Evolutionary conservation across 2,113 vertebrate species (phyloP), one percentile per base, ranked within the genome.

Genomic region (Pelvicachromis taeniatus): DNA sequence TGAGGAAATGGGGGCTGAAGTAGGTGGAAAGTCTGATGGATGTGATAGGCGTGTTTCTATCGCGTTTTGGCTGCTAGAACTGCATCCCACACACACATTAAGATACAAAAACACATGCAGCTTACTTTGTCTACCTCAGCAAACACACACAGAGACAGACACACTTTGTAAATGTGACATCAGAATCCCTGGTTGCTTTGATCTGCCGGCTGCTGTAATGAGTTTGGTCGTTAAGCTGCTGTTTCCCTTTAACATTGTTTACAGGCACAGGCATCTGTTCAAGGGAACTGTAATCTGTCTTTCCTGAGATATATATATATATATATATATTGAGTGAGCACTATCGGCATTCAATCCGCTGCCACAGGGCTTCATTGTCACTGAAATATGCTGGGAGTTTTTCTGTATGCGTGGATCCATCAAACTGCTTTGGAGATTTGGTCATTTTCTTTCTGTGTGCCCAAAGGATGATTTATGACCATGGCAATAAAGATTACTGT

Each of bases 171-270:
- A 80, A 87, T 68, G 90, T 29, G 23, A 81, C 81, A 79, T 83
- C 52, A 58, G 45, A 89, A 77, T 87, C 89, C 83, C 86, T 33
- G 53, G 81, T 70, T 77, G 81, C 89, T 89, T 87, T 92, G 84
- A 94, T 92, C 81, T 80, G 68, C 81, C 38, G 65, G 59, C 83
- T 93, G 88, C 88, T 83, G 85, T 94, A 94, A 95, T 95, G 92
- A 94, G 85, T 95, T 92, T 87, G 85, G 91, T 92, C 77, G 78
- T 93, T 94, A 93, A 94, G 91, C 92, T 91, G 81, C 89, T 87
- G 89, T 94, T 94, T 95, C 58, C 73, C 88, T 94, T 92, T 87
- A 91, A 92, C 89, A 86, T 94, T 94, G 93, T 94, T 94, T 94
- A 92, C 91, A 86, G 86, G 89, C 80, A 19, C 58, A 45, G 80